phyloP scores from a whole-genome alignment of 2,113 vertebrate species.

The Peromyscus polionotus region DNA sequence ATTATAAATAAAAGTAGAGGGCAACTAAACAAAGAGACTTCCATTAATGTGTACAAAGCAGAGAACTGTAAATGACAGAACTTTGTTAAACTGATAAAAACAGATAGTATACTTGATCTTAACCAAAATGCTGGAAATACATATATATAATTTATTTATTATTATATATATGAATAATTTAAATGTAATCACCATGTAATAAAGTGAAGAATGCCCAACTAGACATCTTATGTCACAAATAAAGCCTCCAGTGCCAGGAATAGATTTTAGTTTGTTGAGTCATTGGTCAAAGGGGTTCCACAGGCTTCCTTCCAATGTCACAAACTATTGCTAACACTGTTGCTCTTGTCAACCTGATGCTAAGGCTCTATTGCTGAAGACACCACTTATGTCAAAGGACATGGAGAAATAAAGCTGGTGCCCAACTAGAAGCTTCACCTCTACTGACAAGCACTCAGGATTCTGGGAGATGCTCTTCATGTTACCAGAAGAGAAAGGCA shows the following conservation, averaged over 20 bases:
- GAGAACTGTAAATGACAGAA: constrained; percentile 29
- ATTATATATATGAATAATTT: not conserved
- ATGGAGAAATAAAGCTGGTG: not conserved
- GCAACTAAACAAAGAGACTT: not conserved
- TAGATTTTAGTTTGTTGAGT: not conserved
- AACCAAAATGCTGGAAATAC: not conserved
- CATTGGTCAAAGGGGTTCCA: not conserved
- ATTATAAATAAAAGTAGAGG: constrained; percentile 37
- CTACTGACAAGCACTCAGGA: not conserved
- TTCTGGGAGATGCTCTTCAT: not conserved
- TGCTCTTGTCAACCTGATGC: not conserved
- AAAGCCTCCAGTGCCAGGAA: not conserved
- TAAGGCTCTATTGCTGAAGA: not conserved
- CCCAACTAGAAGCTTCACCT: not conserved
- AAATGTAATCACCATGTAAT: not conserved
- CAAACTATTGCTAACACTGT: not conserved
- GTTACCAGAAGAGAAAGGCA: not conserved
- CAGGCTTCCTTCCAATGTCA: not conserved
- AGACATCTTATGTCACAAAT: not conserved
- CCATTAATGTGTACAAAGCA: not conserved
- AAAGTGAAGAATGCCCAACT: not conserved
- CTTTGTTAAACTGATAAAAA: not conserved
- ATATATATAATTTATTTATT: not conserved
- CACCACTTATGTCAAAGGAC: not conserved
- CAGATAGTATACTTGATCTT: not conserved